These are phyloP conservation scores for Gallinago undulata DNA, from an alignment of 2,113 vertebrate species.

Conservation along the genomic window DNA sequence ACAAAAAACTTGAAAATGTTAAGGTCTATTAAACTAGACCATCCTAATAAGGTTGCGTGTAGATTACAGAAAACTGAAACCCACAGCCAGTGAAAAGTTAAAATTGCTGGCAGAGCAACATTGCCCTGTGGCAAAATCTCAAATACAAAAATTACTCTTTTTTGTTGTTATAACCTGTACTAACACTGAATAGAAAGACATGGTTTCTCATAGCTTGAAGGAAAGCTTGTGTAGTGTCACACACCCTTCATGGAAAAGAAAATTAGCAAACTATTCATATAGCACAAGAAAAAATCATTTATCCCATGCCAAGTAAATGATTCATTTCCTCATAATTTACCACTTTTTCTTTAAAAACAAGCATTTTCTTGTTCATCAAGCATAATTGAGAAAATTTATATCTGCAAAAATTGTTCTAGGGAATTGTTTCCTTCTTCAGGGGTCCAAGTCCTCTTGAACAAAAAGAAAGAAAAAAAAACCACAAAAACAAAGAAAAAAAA, in stretches of 20 bases:
- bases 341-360: neutral
- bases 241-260: neutral
- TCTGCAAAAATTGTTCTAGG: neutral
- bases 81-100: neutral
- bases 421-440: neutral
- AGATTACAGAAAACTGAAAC: neutral
- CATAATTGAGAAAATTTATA: neutral
- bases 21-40: neutral
- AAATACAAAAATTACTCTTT: neutral
- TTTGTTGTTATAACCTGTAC: neutral
- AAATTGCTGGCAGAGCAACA: neutral
- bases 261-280: neutral
- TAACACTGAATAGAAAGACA: neutral
- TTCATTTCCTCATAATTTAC: neutral
- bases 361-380: neutral
- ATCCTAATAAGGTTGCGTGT: neutral
- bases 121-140: neutral
- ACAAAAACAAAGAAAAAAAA: too few relatives aligned
- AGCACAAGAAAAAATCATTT: neutral
- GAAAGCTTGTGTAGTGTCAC: neutral
- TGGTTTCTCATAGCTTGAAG: neutral
- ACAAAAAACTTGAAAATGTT: neutral
- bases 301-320: neutral
- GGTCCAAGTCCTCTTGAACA: neutral
- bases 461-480: neutral